A percentile compares a stretch with the other conserved stretches of the same genome.
Conservation (phyloP, 2,113 vertebrate species). For the Bujurquina vittata region DNA sequence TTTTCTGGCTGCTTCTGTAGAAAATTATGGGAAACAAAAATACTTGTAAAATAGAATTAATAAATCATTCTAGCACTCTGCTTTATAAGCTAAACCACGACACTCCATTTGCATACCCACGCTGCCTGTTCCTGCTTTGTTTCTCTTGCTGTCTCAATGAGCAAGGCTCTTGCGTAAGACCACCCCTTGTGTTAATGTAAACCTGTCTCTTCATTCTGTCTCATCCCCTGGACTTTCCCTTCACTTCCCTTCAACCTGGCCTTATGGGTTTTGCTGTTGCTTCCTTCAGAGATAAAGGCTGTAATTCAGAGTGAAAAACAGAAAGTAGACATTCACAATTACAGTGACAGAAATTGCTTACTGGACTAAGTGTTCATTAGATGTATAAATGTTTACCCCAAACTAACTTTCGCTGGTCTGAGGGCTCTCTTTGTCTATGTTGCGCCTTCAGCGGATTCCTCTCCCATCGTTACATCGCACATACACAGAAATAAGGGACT, state of each 20-base stretch:
- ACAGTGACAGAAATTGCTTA: background rate
- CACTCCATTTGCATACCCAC: background rate
- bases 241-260: conserved; percentile 10
- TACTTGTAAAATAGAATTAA: background rate
- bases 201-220: conserved; percentile 35
- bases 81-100: background rate
- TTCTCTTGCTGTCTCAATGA: conserved; percentile 38
- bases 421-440: conserved; percentile 9
- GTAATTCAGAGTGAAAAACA: background rate
- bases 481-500: background rate
- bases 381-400: conserved; percentile 35
- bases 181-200: conserved; percentile 55
- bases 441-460: conserved; percentile 46
- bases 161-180: conserved; percentile 45
- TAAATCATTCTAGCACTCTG: background rate
- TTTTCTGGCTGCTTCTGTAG: too few relatives aligned
- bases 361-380: conserved; percentile 1
- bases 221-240: conserved; percentile 1
- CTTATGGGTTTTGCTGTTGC: background rate
- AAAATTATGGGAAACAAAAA: background rate
- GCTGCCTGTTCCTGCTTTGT: conserved; percentile 33
- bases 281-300: background rate
- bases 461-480: conserved; percentile 13
- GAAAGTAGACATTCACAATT: background rate
- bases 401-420: conserved; percentile 24